These are phyloP conservation scores for Dolichomitus sp. DNA, from an alignment of 2,888 invertebrate genomes.

Conservation along the genomic window DNA sequence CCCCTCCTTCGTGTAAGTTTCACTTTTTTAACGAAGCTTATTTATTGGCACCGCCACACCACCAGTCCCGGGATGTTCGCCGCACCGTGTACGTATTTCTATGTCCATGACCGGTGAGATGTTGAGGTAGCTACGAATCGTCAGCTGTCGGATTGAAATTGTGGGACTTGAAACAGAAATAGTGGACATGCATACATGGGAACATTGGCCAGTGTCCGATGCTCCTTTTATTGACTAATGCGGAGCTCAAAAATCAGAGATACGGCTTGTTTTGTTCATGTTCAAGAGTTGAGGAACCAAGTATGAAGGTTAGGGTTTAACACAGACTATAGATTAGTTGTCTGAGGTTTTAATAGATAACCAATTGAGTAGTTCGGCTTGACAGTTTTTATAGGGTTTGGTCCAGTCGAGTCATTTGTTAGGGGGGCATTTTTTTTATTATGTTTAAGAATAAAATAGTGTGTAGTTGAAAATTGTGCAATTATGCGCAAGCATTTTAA, in stretches of 20 bases:
- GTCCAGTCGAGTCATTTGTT: no score
- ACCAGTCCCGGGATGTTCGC: constrained; percentile 37
- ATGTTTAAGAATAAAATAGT: no score
- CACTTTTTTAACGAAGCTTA: constrained; percentile 72
- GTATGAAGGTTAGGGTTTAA: neutral
- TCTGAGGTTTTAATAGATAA: no score
- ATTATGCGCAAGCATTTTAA: no score
- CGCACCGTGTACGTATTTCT: neutral
- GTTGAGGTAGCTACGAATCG: constrained; percentile 1
- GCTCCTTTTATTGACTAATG: neutral
- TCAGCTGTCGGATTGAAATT: neutral
- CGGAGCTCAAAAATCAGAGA: neutral
- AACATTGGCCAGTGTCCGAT: neutral
- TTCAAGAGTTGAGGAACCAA: neutral
- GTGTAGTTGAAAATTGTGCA: no score
- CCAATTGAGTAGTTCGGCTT: no score
- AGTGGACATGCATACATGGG: neutral
- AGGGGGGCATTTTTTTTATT: no score
- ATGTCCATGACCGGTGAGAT: neutral
- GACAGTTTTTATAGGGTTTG: no score
- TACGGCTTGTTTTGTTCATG: neutral
- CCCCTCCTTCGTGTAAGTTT: constrained; percentile 65
- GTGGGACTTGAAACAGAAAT: neutral
- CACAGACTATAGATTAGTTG: no score
- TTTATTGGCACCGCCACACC: constrained; percentile 67